A percentile compares a stretch with the other conserved stretches of the same genome.
These are phyloP conservation scores for Drosophila miranda DNA, from an alignment of 1,140 invertebrate genomes.

Conservation along the genomic window DNA sequence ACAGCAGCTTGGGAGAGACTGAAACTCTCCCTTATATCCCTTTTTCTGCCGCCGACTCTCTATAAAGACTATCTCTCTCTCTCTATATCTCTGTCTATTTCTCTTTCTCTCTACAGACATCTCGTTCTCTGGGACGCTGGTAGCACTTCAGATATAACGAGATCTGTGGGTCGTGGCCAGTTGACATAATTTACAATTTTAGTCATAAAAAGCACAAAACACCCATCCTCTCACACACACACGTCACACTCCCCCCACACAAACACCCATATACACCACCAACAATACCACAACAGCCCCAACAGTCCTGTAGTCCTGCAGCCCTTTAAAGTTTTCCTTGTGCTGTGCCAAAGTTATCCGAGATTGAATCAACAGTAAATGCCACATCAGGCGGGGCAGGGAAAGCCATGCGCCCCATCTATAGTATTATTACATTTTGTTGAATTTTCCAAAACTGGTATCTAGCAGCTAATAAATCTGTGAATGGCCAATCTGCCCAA, in stretches of 20 bases:
- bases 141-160: conserved; percentile 63
- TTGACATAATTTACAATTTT: conserved; percentile 81
- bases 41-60: too few species aligned
- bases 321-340: conserved; percentile 49
- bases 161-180: conserved; percentile 75
- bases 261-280: conserved; percentile 10
- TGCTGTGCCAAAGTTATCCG: conserved; percentile 47
- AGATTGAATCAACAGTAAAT: conserved; percentile 57
- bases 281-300: conserved; percentile 19
- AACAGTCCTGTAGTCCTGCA: neutral
- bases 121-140: neutral
- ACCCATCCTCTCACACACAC: conserved; percentile 28
- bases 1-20: conserved; percentile 24
- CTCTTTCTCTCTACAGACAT: too few species aligned
- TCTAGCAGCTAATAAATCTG: conserved; percentile 42
- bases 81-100: too few species aligned
- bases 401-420: conserved; percentile 3
- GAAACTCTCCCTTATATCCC: too few species aligned
- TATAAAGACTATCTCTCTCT: neutral
- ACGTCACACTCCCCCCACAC: neutral
- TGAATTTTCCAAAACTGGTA: conserved; percentile 42
- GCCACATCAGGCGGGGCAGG: conserved; percentile 25
- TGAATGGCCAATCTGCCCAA: neutral
- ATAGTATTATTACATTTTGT: conserved; percentile 33
- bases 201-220: conserved; percentile 65